Evolutionary conservation across 1,140 invertebrate species (phyloP).

Genomic region (Brachionus manjavacas): DNA sequence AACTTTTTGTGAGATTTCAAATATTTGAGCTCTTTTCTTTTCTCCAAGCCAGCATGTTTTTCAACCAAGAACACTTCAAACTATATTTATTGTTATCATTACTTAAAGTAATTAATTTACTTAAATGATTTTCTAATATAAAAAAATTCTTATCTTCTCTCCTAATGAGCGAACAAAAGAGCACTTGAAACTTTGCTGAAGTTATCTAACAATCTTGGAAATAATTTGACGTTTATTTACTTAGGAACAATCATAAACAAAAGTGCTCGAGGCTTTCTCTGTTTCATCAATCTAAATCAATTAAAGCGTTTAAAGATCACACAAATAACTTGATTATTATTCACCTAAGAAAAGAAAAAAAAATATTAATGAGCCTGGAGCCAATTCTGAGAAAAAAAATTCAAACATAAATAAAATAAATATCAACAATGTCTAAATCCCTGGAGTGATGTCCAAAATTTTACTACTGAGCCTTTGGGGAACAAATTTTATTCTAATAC

Average conservation of each 20-base stretch:
- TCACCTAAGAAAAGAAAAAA: not conserved
- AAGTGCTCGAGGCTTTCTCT: not conserved
- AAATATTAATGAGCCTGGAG: not conserved
- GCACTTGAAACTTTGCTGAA: constrained; percentile 23
- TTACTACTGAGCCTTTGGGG: not conserved
- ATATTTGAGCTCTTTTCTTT: constrained; percentile 13
- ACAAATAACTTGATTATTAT: constrained; percentile 24
- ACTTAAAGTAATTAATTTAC: constrained; percentile 37
- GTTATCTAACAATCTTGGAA: constrained; percentile 21
- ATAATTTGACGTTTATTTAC: constrained; percentile 27
- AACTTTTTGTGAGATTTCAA: constrained; percentile 34
- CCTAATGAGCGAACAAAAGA: constrained; percentile 17
- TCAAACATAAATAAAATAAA: not conserved
- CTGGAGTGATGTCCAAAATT: not conserved
- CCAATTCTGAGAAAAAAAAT: not conserved
- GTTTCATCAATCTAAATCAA: not conserved
- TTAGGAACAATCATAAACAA: constrained; percentile 13
- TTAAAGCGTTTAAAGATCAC: not conserved
- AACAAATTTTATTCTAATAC: not conserved
- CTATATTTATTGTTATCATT: constrained; percentile 21
- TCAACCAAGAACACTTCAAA: constrained; percentile 19
- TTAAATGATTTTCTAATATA: constrained; percentile 22
- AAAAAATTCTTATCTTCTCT: constrained; percentile 8
- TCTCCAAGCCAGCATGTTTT: constrained; percentile 10
- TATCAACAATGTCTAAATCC: not conserved